Evolutionary conservation across 2,113 vertebrate genomes (phyloP).

Genomic region (Anhinga rufa): DNA sequence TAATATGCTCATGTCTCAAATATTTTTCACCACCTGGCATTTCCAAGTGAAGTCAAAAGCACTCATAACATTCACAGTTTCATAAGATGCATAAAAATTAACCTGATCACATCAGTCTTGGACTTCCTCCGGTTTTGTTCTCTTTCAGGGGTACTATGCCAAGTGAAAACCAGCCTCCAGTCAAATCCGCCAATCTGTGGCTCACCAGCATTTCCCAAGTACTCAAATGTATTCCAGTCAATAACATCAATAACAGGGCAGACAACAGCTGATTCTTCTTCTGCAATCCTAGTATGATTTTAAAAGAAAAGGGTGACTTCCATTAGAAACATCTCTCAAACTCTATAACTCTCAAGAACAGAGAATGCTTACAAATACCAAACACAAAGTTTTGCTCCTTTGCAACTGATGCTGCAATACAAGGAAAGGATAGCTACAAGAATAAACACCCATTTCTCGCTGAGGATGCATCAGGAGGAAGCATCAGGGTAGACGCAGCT

Average conservation of each 20-base stretch:
- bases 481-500: not conserved
- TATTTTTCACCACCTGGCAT: not conserved
- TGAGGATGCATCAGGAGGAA: not conserved
- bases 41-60: not conserved
- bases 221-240: conserved; percentile 97
- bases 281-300: conserved; percentile 80
- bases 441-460: not conserved
- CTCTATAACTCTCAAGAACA: not conserved
- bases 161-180: conserved; percentile 95
- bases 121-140: conserved; percentile 83
- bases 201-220: conserved; percentile 88
- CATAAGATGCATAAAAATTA: not conserved
- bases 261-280: conserved; percentile 89
- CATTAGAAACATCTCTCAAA: not conserved
- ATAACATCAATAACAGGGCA: conserved; percentile 97
- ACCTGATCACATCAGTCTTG: conserved; percentile 91
- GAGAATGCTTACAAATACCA: not conserved
- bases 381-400: not conserved
- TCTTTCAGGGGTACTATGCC: conserved; percentile 83
- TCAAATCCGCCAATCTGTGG: conserved; percentile 97
- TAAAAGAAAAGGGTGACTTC: not conserved
- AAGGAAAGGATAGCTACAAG: not conserved
- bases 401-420: not conserved
- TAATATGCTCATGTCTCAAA: not conserved
- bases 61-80: not conserved